Percentiles rank a stretch among this genome's conserved stretches.
Evolutionary conservation across 2,888 invertebrate species (phyloP).

Genomic region (Baccha elongata): DNA sequence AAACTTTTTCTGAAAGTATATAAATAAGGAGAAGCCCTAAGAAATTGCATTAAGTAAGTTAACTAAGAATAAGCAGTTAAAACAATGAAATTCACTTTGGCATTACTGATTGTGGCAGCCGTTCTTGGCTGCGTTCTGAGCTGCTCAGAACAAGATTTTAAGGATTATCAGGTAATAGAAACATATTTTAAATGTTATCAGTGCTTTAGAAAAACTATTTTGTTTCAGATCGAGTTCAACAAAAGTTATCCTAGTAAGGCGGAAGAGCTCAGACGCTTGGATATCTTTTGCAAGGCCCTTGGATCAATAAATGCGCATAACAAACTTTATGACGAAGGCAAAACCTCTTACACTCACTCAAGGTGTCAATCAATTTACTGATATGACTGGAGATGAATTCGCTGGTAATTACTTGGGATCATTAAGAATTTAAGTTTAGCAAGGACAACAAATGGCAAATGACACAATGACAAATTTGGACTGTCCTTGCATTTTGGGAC

Average conservation of each 20-base stretch:
- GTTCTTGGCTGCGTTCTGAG: not conserved
- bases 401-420: too few species aligned
- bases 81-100: conserved; percentile 20
- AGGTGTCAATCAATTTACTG: not conserved
- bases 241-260: not conserved
- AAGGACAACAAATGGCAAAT: too few species aligned
- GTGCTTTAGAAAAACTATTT: not conserved
- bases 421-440: too few species aligned
- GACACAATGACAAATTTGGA: too few species aligned
- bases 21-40: not conserved
- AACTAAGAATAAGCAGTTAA: too few species aligned
- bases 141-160: not conserved
- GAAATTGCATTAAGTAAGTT: not conserved
- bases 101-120: not conserved
- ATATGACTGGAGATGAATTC: too few species aligned
- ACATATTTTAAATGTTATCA: not conserved
- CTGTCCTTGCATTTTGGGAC: too few species aligned
- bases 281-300: not conserved
- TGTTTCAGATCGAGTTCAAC: not conserved
- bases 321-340: not conserved
- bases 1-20: not conserved
- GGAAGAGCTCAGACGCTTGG: not conserved
- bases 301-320: not conserved
- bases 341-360: not conserved
- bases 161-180: not conserved